These are phyloP conservation scores for Malthinus flaveolus DNA, from an alignment of 2,888 invertebrate species.

Conservation along the genomic window DNA sequence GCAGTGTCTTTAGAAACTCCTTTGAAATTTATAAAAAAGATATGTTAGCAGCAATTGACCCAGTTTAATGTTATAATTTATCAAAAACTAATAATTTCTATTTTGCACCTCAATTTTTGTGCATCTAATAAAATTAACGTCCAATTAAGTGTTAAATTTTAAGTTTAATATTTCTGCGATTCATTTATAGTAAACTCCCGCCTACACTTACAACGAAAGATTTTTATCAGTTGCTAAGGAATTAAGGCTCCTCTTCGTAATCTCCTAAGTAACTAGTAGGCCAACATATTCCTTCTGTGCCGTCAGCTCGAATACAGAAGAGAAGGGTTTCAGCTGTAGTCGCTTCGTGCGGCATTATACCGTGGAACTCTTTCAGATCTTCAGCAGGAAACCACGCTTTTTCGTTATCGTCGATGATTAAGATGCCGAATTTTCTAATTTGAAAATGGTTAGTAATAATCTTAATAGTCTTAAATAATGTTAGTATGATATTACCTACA, in stretches of 20 bases:
- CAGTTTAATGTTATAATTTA: too few species aligned
- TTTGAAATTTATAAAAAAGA: too few species aligned
- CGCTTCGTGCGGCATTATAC: slow-evolving; percentile 82
- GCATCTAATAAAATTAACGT: background rate
- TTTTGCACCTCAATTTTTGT: background rate
- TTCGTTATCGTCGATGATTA: slow-evolving; percentile 84
- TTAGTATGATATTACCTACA: slow-evolving; percentile 62
- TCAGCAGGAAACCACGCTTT: slow-evolving; percentile 92
- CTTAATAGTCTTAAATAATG: too few species aligned
- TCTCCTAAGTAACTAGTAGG: slow-evolving; percentile 65
- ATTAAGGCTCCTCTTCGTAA: slow-evolving; percentile 47
- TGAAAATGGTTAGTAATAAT: slow-evolving; percentile 5
- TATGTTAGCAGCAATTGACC: too few species aligned
- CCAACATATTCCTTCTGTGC: slow-evolving; percentile 82
- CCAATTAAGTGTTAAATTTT: slow-evolving; percentile 3
- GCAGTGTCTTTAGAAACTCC: too few species aligned
- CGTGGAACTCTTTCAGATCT: slow-evolving; percentile 86
- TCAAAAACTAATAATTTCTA: background rate
- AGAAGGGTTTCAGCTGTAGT: slow-evolving; percentile 75
- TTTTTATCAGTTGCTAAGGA: slow-evolving; percentile 7
- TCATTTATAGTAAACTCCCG: background rate
- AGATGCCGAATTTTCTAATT: slow-evolving; percentile 76
- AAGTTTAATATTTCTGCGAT: background rate
- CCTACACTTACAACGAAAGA: slow-evolving; percentile 1
- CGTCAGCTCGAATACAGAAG: slow-evolving; percentile 84